Conservation (phyloP, 2,113 vertebrate genomes). For the Crotophaga sulcirostris region DNA sequence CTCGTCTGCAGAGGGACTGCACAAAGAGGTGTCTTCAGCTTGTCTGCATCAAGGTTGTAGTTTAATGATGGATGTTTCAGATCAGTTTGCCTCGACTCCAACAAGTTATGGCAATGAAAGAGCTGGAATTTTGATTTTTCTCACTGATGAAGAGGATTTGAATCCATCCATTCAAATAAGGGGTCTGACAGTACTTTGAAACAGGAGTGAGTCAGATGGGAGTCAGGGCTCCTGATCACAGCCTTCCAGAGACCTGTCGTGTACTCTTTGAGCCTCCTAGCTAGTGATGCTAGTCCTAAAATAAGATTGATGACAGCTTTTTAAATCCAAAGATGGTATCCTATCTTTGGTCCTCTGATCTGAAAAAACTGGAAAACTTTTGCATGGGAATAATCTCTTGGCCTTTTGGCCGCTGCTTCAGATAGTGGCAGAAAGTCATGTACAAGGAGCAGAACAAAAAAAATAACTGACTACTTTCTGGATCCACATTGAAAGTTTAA, state of each 20-base stretch:
- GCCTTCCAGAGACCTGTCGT: not conserved
- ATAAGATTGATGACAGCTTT: not conserved
- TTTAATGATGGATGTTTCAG: not conserved
- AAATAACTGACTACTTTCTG: not conserved
- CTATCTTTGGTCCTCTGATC: not conserved
- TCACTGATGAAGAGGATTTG: not conserved
- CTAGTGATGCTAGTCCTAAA: not conserved
- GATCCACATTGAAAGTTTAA: not conserved
- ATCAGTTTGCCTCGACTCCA: not conserved
- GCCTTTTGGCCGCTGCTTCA: not conserved
- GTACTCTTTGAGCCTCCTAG: not conserved
- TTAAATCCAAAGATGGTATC: not conserved
- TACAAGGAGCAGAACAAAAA: not conserved
- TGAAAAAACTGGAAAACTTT: not conserved
- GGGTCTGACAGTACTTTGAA: not conserved
- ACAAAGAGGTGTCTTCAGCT: not conserved
- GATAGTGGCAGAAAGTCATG: not conserved
- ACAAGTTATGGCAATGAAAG: not conserved
- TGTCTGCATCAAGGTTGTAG: not conserved
- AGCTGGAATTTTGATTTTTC: not conserved
- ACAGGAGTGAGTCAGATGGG: not conserved
- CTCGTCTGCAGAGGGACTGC: not conserved
- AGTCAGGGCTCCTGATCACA: not conserved
- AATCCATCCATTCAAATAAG: not conserved
- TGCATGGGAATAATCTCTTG: not conserved